Evolutionary conservation across 2,797 vertebrate genomes (phyloP).

Genomic region (Enteromius radiatus): DNA sequence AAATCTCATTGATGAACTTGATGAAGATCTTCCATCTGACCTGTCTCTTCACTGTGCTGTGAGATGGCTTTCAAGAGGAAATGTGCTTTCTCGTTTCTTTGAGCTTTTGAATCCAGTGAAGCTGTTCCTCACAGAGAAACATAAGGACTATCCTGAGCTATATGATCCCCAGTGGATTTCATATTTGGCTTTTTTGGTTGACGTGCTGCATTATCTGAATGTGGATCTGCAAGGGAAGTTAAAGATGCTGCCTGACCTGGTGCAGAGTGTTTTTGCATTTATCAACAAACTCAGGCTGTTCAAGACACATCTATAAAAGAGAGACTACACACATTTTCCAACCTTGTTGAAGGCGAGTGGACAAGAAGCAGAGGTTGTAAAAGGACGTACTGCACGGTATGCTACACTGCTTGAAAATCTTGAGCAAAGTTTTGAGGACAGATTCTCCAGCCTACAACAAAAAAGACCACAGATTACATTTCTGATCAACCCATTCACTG

Average conservation of each 20-base stretch:
- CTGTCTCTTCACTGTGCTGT: constrained; percentile 32
- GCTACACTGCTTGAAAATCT: constrained; percentile 27
- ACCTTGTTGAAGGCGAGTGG: constrained; percentile 21
- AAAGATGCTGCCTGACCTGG: constrained; percentile 41
- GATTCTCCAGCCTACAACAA: neutral
- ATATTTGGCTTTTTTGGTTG: constrained; percentile 40
- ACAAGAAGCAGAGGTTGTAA: constrained; percentile 13
- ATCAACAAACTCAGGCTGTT: constrained; percentile 46
- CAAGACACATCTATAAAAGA: constrained; percentile 39
- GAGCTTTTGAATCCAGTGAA: constrained; percentile 41
- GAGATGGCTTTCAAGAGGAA: constrained; percentile 44
- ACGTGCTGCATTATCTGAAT: neutral
- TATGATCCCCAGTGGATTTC: constrained; percentile 27
- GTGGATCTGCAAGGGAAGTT: constrained; percentile 28
- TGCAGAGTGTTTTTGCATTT: constrained; percentile 39
- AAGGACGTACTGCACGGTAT: neutral
- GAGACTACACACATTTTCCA: constrained; percentile 35
- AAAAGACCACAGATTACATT: constrained; percentile 39
- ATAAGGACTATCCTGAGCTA: constrained; percentile 42
- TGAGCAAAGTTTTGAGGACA: constrained; percentile 14
- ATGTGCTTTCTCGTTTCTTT: constrained; percentile 26
- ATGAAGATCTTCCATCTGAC: constrained; percentile 42
- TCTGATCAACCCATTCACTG: constrained; percentile 31
- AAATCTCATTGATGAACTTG: constrained; percentile 34
- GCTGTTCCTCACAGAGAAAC: constrained; percentile 36